Percentiles rank a stretch among this genome's conserved stretches.
Conservation (phyloP, 2,797 vertebrate genomes). For the Coendou prehensilis region DNA sequence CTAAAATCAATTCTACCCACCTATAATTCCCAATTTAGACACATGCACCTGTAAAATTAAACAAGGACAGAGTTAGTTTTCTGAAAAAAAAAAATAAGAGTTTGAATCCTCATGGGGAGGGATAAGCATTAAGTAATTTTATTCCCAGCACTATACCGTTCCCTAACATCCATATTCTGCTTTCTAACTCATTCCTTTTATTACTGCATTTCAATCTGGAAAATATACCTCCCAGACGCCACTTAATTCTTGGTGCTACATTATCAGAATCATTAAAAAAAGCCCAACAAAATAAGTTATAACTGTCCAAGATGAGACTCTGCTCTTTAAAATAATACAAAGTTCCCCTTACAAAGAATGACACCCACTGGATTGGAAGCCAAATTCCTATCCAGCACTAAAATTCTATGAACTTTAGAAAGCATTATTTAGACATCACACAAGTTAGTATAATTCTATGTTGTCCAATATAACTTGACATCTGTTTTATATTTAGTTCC, state of each 20-base stretch:
- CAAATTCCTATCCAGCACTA: background rate
- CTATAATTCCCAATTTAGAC: conserved; percentile 28
- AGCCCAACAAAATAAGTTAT: background rate
- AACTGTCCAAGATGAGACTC: background rate
- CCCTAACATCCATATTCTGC: background rate
- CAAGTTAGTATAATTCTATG: background rate
- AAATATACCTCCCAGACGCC: background rate
- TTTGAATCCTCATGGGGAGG: background rate
- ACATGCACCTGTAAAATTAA: conserved; percentile 52
- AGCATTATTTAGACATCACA: conserved; percentile 16
- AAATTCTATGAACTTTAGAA: conserved; percentile 42
- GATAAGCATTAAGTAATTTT: conserved; percentile 26
- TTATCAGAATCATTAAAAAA: conserved; percentile 4
- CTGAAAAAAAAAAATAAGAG: background rate
- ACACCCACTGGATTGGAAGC: background rate
- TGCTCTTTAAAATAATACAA: background rate
- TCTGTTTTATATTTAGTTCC: conserved; percentile 46
- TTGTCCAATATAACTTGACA: background rate
- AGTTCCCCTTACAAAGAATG: background rate
- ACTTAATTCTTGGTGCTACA: background rate
- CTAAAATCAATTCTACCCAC: conserved; percentile 22
- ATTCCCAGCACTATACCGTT: background rate
- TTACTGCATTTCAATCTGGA: conserved; percentile 49
- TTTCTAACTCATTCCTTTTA: conserved; percentile 47
- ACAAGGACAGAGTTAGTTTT: conserved; percentile 34